phyloP scores from a whole-genome alignment of 1,140 invertebrate genomes.

The Cylas formicarius region DNA sequence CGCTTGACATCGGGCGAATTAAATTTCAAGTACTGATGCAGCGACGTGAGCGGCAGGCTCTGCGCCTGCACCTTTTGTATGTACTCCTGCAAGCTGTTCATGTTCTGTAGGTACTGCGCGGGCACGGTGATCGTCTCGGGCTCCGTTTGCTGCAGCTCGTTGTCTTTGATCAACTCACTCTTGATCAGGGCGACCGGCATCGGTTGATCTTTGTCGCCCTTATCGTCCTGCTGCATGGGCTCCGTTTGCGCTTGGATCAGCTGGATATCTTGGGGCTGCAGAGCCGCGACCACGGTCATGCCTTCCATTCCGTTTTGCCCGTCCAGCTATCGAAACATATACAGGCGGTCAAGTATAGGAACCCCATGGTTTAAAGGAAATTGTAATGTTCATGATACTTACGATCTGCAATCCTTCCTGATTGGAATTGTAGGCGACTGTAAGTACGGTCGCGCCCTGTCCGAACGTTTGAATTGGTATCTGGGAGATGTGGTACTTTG shows the following conservation, averaged over 20 bases:
- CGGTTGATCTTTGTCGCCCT: constrained; percentile 27
- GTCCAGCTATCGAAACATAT: constrained; percentile 38
- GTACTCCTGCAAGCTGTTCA: constrained; percentile 46
- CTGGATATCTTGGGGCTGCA: constrained; percentile 60
- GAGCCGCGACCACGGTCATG: constrained; percentile 55
- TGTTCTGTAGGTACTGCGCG: constrained; percentile 37
- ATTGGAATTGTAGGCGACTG: constrained; percentile 60
- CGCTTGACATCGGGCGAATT: constrained; percentile 50
- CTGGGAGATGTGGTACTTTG: constrained; percentile 61
- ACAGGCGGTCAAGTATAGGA: constrained; percentile 5
- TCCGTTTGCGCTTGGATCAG: constrained; percentile 37
- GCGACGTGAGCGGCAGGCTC: constrained; percentile 41
- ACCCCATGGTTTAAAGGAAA: constrained; percentile 1
- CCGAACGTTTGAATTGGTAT: constrained; percentile 57
- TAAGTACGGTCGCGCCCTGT: constrained; percentile 60
- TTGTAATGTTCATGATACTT: constrained; percentile 25
- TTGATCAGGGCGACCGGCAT: constrained; percentile 50
- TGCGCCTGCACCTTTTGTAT: constrained; percentile 39
- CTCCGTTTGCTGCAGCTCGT: constrained; percentile 16
- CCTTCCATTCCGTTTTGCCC: constrained; percentile 51
- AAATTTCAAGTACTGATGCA: constrained; percentile 54
- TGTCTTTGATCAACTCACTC: constrained; percentile 38
- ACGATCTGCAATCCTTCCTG: constrained; percentile 49
- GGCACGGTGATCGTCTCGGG: constrained; percentile 30
- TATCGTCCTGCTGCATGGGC: constrained; percentile 13